Conservation (phyloP, 2,113 vertebrate species). For the Xiphophorus couchianus region DNA sequence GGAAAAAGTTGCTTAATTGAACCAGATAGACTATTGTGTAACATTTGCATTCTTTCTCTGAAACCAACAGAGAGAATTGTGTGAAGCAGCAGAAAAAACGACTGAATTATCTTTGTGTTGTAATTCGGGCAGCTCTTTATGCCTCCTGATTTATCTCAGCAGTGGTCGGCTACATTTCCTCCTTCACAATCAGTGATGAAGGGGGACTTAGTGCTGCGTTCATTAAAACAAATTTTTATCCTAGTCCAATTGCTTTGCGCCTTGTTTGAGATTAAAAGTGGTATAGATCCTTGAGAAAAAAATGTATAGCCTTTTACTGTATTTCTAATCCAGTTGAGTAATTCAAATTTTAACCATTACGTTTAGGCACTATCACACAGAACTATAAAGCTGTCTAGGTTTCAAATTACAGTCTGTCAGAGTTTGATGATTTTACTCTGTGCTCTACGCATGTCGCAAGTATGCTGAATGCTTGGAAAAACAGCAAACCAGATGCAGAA, state of each 20-base stretch:
- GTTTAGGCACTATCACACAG: neutral
- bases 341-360: constrained; percentile 23
- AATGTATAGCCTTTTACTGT: constrained; percentile 3
- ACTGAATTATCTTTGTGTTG: constrained; percentile 65
- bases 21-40: constrained; percentile 72
- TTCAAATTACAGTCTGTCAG: no score
- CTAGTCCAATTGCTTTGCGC: constrained; percentile 42
- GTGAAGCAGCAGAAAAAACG: constrained; percentile 66
- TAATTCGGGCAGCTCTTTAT: constrained; percentile 65
- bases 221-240: constrained; percentile 70
- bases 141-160: constrained; percentile 67
- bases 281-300: constrained; percentile 34
- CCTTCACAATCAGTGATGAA: constrained; percentile 67
- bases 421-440: constrained; percentile 34
- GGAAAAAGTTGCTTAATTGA: constrained; percentile 74
- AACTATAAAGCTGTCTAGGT: constrained; percentile 28
- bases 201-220: constrained; percentile 64
- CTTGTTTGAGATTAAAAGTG: constrained; percentile 44
- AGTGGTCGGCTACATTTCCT: constrained; percentile 69
- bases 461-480: constrained; percentile 19
- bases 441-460: constrained; percentile 20
- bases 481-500: constrained; percentile 34
- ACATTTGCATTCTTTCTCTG: constrained; percentile 50
- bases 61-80: constrained; percentile 62
- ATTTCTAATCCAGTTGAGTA: neutral